These are phyloP conservation scores for Plusia festucae DNA, from an alignment of 2,888 invertebrate genomes.

Conservation along the genomic window DNA sequence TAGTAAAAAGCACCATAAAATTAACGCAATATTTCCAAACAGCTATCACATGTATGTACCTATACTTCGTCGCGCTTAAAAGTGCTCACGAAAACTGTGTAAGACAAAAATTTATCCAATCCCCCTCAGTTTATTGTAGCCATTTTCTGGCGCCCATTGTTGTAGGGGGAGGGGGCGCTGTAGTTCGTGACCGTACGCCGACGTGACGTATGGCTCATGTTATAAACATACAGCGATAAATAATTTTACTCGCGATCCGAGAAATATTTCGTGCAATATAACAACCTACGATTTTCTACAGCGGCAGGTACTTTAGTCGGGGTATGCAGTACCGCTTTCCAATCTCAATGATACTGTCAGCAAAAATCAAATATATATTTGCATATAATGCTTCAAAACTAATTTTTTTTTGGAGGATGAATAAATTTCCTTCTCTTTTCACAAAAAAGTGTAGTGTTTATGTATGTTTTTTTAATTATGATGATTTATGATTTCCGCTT, in stretches of 20 bases:
- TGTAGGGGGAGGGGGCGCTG: slow-evolving; percentile 54
- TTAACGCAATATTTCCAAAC: not conserved
- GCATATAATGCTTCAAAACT: too few species aligned
- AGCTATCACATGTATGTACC: slow-evolving; percentile 24
- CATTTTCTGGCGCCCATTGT: slow-evolving; percentile 68
- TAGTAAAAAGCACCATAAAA: not conserved
- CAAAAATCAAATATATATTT: too few species aligned
- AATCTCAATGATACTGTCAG: too few species aligned
- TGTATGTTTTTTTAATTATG: too few species aligned
- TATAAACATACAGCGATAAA: slow-evolving; percentile 11
- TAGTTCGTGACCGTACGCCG: slow-evolving; percentile 62
- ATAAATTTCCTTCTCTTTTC: not conserved
- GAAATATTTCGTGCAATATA: not conserved
- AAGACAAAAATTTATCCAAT: slow-evolving; percentile 67
- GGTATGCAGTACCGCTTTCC: too few species aligned
- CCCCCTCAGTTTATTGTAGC: slow-evolving; percentile 69
- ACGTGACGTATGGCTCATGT: slow-evolving; percentile 36
- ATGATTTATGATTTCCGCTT: slow-evolving; percentile 16
- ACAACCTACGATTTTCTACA: not conserved
- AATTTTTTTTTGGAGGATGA: not conserved
- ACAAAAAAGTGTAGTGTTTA: too few species aligned
- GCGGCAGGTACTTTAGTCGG: too few species aligned
- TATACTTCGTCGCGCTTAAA: slow-evolving; percentile 44
- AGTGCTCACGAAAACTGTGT: slow-evolving; percentile 53
- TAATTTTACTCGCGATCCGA: not conserved